Evolutionary conservation across 2,888 invertebrate genomes (phyloP), one percentile per base, ranked within the genome.

Genomic region (Phengaris arion): DNA sequence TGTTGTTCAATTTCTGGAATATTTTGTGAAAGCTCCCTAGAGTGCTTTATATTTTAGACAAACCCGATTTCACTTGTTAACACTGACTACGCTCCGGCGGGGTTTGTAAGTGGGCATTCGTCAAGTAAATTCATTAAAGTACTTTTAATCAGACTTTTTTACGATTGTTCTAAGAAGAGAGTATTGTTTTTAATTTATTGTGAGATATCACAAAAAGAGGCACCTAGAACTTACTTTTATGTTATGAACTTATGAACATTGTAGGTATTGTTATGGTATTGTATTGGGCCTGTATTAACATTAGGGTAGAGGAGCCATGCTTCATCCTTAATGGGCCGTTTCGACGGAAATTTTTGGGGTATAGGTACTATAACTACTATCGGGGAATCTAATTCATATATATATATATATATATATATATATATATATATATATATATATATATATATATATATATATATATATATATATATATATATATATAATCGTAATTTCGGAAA

Each of bases 21-120:
- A 64, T 64, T 45, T 64, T 45, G 12, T 15, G 15, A 59, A 59
- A 15, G 13, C 6, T 72, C 72, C 52, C 72, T 7, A 52, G 72
- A 35, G 72, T 52, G 72, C 13, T 8, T 51, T 52, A 72, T 52
- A 72, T 72, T 72, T 72, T 72, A 52, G 52, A 52, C 45, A 72
- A 72, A 72, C 52, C 52, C 52, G 72, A 72, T 72, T 72, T 69
- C 48, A n/a, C 69, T 69, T 69, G 69, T 69, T 69, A 69, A 15
- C 69, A 69, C 69, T 48, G 69, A 48, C 48, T 69, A 48, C 52
- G 22, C 72, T 35, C 35, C 52, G 7, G 54, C 13, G 54, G 54
- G 70, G n/a, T 52, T 70, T 51, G 52, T 68, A 68, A 68, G 70
- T n/a, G 52, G 72, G 72, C 52, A 35, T 72, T 70, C 51, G 9